Base-by-base conservation (phyloP, 2,113 vertebrate species). In the Gambusia affinis region DNA sequence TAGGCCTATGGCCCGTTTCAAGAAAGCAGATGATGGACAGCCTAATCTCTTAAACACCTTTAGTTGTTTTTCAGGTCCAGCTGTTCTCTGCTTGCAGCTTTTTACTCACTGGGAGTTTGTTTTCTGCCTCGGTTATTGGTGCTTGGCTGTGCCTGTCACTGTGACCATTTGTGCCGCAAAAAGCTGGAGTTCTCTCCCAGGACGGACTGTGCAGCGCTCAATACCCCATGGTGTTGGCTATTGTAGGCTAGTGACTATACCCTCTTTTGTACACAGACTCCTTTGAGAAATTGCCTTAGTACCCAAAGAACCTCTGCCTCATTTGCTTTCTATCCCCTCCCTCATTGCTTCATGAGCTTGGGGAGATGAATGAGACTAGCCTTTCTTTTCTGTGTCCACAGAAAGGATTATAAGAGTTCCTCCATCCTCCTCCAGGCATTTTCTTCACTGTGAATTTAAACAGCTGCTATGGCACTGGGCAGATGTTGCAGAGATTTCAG, bases 101-200 rank as follows among this genome's bases (percentile, higher is more conserved):
- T 74, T 78, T 67, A n/a, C 22, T 28, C 12, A 28, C 17, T 0
- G 12, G 17, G 35, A 28, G 27, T 76, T 39, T 28, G 42, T 67
- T 30, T 63, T 24, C 67, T 37, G 31, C 67, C 0, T 29, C 0
- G 8, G 4, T 37, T 39, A 57, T 42, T 3, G 29, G 81, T 29
- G 75, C 71, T 0, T 77, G 74, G 80, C 75, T 44, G 85, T 88
- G 87, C 81, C 84, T 83, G 90, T 90, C 89, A 88, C 88, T 61
- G 85, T 1, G 69, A 60, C 22, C 71, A 1, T 77, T 83, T 76
- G 71, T 75, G 73, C 19, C 29, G 31, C 39, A 67, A 33, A 57
- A 78, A 33, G 65, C 72, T 75, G 10, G 57, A 82, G 66, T 79
- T 85, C 86, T 67, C 75, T 80, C 54, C 80, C 54, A 74, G 64